Percentiles rank a stretch among this genome's conserved stretches.
These are phyloP conservation scores for Drosophila subquinaria DNA, from an alignment of 2,888 invertebrate species.

Conservation along the genomic window DNA sequence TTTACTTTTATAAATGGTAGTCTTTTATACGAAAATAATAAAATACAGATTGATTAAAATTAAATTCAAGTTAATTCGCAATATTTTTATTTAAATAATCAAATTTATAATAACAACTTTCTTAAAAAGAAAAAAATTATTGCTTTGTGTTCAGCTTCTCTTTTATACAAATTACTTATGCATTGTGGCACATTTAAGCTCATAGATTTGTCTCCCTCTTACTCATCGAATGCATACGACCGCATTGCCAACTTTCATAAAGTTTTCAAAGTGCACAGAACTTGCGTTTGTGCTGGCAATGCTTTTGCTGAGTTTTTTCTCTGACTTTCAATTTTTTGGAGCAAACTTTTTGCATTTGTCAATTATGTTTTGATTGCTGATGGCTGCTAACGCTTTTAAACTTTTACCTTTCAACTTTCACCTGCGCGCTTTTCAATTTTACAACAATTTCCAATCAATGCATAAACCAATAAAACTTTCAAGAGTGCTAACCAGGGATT, in stretches of 20 bases:
- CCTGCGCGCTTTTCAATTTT: slow-evolving; percentile 20
- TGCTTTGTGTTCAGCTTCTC: too few relatives aligned
- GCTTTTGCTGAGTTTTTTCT: not conserved
- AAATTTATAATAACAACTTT: too few relatives aligned
- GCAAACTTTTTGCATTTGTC: slow-evolving; percentile 48
- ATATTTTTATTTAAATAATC: too few relatives aligned
- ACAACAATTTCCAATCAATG: slow-evolving; percentile 53
- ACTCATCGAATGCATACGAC: not conserved
- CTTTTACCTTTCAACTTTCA: slow-evolving; percentile 39
- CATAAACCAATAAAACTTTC: slow-evolving; percentile 52
- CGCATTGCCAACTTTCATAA: not conserved
- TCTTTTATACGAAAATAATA: too few relatives aligned
- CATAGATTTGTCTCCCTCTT: not conserved
- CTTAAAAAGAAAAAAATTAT: too few relatives aligned
- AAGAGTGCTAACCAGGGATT: slow-evolving; percentile 21
- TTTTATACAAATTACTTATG: not conserved
- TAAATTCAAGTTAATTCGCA: too few relatives aligned
- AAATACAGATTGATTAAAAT: too few relatives aligned
- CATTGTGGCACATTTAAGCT: not conserved
- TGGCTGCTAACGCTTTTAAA: slow-evolving; percentile 21
- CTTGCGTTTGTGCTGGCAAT: not conserved
- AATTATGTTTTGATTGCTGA: slow-evolving; percentile 54
- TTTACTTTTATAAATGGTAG: too few relatives aligned
- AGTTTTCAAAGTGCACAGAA: not conserved
- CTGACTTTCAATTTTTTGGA: slow-evolving; percentile 17